Base-by-base conservation (phyloP, 2,888 invertebrate genomes). In the Phengaris arion region DNA sequence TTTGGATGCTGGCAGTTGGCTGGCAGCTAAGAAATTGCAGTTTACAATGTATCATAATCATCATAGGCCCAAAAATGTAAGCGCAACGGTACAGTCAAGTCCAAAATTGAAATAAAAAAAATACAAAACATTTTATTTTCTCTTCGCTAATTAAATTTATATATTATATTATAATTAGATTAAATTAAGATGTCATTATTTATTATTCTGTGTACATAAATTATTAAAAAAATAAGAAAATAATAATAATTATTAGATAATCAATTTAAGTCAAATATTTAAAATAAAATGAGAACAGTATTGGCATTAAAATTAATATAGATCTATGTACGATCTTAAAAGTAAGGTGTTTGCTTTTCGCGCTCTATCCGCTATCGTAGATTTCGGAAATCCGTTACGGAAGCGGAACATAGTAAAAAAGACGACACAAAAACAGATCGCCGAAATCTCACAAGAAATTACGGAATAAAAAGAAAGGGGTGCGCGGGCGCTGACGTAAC, bases 381-480 rank as follows among this genome's bases (percentile, higher is more conserved):
- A 13, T 54, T 74, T 52, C 45, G 45, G 45, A 45, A 74, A 55
- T 54, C 59, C 64, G 8, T 6, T 59, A 48, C 51, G 74, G 51
- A 64, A 45, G 35, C 68, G 68, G 74, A 68, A 74, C 68, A n/a
- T 46, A 74, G 6, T 48, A 55, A 48, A 55, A 55, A 69, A 55
- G 9, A 79, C 74, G 13, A 78, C 74, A 79, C 82, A 84, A 86
- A 89, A 88, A 87, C 86, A 81, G 80, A 80, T 79, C 79, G 87
- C 89, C 87, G 87, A 90, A 91, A 88, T 89, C 87, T 87, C 83
- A 86, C 88, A 91, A 89, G 89, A 91, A 92, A 92, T 92, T 89
- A 89, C 85, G 84, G 85, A 87, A 90, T 90, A 91, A 85, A 92
- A 91, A 87, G 89, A 92, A 92, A 89, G 93, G 93, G 92, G 91